Base-by-base conservation (phyloP, 2,113 vertebrate species). In the Tachysurus fulvidraco region DNA sequence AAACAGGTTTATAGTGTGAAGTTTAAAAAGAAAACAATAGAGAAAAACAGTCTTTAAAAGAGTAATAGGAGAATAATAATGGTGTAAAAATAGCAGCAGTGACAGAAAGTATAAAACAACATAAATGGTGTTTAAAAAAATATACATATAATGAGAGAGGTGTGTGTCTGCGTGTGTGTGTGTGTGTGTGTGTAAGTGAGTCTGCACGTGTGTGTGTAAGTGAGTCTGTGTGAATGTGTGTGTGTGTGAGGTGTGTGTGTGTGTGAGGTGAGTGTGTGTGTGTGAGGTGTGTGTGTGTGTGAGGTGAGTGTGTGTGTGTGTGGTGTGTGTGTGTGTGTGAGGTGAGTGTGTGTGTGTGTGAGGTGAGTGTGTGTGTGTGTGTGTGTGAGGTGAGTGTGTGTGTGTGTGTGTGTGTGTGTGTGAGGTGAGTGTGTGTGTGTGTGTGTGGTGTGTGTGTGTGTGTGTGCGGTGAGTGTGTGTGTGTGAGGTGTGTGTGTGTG, bases 221-320 rank as follows among this genome's bases (percentile, higher is more conserved):
- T 81, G 79, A 74, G 55, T n/a, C n/a, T n/a, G n/a, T n/a, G n/a
- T n/a, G n/a, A n/a, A n/a, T 86, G 80, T 50, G 69, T 88, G 84
- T 83, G 80, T 55, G 87, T 54, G 69, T 83, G 77, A n/a, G n/a
- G n/a, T n/a, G n/a, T n/a, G n/a, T n/a, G n/a, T n/a, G n/a, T n/a
- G n/a, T n/a, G 36, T 73, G n/a, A n/a, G n/a, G 73, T n/a, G 73
- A 25, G 44, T 28, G 85, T 79, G 74, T n/a, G 71, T 80, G 60
- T 77, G 76, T 69, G n/a, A n/a, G n/a, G 77, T 71, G 54, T 89
- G 67, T 85, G 81, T 74, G 52, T 80, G 83, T 85, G 77, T 82
- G 57, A 62, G n/a, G 59, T 81, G 79, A 74, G 55, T 86, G 80
- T 50, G 69, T 88, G 84, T 83, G 80, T 55, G 87, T 54, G 69